Conservation (phyloP, 2,113 vertebrate species). For the Neolamprologus modestus region DNA sequence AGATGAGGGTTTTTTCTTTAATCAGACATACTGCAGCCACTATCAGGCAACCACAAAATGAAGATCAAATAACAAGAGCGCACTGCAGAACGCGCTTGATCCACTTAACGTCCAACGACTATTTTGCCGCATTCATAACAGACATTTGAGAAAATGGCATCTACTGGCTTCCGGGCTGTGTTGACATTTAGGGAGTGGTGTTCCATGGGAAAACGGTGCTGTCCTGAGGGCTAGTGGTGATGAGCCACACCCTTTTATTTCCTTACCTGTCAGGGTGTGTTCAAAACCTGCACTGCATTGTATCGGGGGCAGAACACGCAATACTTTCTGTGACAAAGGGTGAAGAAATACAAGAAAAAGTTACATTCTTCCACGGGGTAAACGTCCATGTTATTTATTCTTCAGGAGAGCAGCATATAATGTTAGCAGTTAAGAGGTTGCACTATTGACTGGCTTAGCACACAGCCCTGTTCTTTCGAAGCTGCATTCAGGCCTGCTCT, state of each 20-base stretch:
- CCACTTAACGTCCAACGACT: neutral
- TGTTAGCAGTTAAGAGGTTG: neutral
- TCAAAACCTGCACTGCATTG: slow-evolving; percentile 6
- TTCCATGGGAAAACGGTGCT: slow-evolving; percentile 44
- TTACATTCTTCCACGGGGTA: neutral
- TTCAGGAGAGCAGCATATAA: neutral
- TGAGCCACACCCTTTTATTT: slow-evolving; percentile 53
- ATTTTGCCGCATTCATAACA: slow-evolving; percentile 8
- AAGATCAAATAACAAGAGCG: neutral
- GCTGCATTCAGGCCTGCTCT: neutral
- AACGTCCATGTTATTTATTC: neutral
- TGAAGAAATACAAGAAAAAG: neutral
- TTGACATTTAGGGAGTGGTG: slow-evolving; percentile 61
- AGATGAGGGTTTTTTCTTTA: neutral
- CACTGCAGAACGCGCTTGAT: neutral
- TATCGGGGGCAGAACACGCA: neutral
- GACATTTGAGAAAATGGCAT: slow-evolving; percentile 21
- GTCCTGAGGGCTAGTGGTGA: slow-evolving; percentile 43
- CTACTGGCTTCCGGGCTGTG: slow-evolving; percentile 13
- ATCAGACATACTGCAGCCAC: neutral
- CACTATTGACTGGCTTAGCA: neutral
- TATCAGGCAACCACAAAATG: neutral
- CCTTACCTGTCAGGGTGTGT: slow-evolving; percentile 58
- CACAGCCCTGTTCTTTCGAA: neutral
- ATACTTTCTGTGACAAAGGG: neutral